Evolutionary conservation across 2,797 vertebrate genomes (phyloP), one percentile per base, ranked within the genome.

Genomic region (Brachymystax lenok): DNA sequence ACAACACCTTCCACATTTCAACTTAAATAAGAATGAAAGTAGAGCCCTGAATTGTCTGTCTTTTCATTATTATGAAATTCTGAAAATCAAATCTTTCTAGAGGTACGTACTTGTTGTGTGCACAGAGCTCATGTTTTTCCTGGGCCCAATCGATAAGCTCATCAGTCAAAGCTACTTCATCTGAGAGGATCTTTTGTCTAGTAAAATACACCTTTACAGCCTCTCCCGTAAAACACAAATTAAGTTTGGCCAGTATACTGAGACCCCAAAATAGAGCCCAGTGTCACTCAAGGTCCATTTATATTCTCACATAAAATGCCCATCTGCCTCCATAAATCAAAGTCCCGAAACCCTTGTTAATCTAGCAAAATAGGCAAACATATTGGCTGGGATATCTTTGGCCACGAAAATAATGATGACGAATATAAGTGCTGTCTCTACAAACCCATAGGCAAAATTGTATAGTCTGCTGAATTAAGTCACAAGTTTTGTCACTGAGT

Each of bases 311-410:
- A 84, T 87, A 89, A 88, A 84, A 77, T 72, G 51, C 81, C 76
- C 85, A 77, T 90, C 83, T 88, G 84, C 84, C 85, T 82, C 72
- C 82, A 89, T 93, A 91, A 91, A 90, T 93, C 91, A 93, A 80
- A 88, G 87, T 75, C 79, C 87, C 84, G 83, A 86, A 88, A 85
- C 84, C 84, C 27, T 64, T 72, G 50, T 56, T 30, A 51, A 33
- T 69, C 74, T 35, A 33, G 19, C 27, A 80, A 79, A 83, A 82
- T 79, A 77, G 73, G 73, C 70, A 56, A 71, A 75, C 50, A 74
- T 73, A 64, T 63, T 75, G 90, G 88, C 35, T 0, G 80, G 75
- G 87, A 82, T 82, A 92, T 93, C 88, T 79, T 71, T 72, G 71
- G 71, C 28, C 51, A 54, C 84, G 84, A 77, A 75, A 86, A 77